Percentiles rank a stretch among this genome's conserved stretches.
Conservation (phyloP, 1,140 invertebrate species). For the Drosophila sechellia region DNA sequence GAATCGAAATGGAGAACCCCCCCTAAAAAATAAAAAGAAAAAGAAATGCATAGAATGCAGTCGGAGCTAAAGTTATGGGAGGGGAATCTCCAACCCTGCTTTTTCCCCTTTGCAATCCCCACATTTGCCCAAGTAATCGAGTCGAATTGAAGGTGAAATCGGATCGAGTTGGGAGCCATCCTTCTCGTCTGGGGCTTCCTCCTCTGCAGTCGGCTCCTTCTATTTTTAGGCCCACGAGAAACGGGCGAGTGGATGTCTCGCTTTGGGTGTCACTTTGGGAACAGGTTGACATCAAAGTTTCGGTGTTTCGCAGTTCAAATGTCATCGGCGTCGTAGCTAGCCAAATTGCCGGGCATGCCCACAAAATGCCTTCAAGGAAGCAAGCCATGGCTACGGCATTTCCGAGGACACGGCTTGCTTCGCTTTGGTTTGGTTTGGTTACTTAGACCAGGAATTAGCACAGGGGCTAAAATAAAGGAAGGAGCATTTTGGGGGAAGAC, state of each 20-base stretch:
- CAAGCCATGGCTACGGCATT: conserved; percentile 29
- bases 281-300: conserved; percentile 74
- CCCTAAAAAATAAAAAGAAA: conserved; percentile 7
- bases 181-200: conserved; percentile 5
- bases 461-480: conserved; percentile 9
- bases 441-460: conserved; percentile 47
- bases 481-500: background rate
- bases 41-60: conserved; percentile 16
- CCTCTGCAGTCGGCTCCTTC: background rate
- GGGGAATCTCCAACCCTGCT: conserved; percentile 1
- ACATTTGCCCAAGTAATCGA: conserved; percentile 65
- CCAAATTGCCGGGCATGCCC: conserved; percentile 9
- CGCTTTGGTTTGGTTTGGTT: conserved; percentile 26
- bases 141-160: conserved; percentile 66
- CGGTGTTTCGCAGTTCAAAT: conserved; percentile 55
- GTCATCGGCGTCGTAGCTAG: conserved; percentile 30
- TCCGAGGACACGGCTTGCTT: conserved; percentile 37
- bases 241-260: conserved; percentile 26
- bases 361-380: conserved; percentile 25
- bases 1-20: conserved; percentile 41
- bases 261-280: conserved; percentile 60
- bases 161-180: conserved; percentile 32
- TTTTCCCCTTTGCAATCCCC: conserved; percentile 10
- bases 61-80: conserved; percentile 19
- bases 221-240: conserved; percentile 29